Evolutionary conservation across 92 coral and sea anemone species (phyloP), one percentile per base, ranked within the genome.

Genomic region (Meandrina meandrites): DNA sequence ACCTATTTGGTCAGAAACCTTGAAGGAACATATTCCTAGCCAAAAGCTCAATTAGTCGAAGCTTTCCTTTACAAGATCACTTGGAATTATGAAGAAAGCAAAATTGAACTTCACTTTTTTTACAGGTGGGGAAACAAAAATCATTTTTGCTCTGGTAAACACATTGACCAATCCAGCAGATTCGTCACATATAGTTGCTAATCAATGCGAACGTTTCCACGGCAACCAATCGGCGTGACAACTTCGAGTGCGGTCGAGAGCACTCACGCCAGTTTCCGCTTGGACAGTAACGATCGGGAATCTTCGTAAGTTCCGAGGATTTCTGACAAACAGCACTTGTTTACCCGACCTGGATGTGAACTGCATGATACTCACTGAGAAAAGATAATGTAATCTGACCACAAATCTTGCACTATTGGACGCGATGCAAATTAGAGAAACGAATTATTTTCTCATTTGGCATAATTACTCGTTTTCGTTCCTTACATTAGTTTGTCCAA

Each of bases 401-500:
- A 64, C 22, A 5, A 72, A 40, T 66, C 58, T 54, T 24, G 11
- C 40, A 40, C 37, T 18, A 47, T 66, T 64, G 84, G 3, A 40
- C 53, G 24, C 27, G 57, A 21, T 27, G 57, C 74, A 37, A 24
- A 54, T 15, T 12, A 30, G 15, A 42, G 36, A 24, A n/a, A 19
- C 24, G 35, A 32, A 6, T 37, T n/a, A n/a, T 6, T 35, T 12
- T 81, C 66, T 81, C 75, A 24, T 24, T 64, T 34, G 24, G 15
- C 10, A 1, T 73, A 34, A 35, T 73, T 37, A 18, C 73, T 6
- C 8, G 35, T 68, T 81, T 27, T 81, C 60, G 48, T 79, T 79
- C 17, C 30, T 36, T 56, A 79, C 12, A 21, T 77, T 79, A 57
- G 71, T 40, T 81, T 67, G 84, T 81, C 76, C 70, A 79, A 32